Evolutionary conservation across 2,888 invertebrate species (phyloP), one percentile per base, ranked within the genome.

Genomic region (Sacculina carcini): DNA sequence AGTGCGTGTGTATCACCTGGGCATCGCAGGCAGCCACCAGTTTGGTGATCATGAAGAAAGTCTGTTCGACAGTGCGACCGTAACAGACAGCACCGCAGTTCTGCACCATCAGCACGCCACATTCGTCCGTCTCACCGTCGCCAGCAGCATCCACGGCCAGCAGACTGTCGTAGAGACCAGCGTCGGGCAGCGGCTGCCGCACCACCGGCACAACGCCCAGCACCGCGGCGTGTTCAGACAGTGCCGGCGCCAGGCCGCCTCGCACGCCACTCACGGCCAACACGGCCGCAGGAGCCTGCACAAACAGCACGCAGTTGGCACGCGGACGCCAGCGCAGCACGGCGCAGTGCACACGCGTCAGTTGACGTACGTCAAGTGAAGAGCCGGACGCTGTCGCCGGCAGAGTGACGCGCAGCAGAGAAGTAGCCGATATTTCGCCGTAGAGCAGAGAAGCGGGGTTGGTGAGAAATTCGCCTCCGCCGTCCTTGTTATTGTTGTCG

Each of bases 271-370:
- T 90, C 53, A 79, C 80, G 57, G 90, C 89, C 48, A 89, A 79
- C 56, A 86, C 86, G n/a, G n/a, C n/a, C 14, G 42, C 16, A 26
- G 42, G 16, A 59, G 85, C 81, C 62, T 89, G 87, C 60, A 96
- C 75, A 70, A 96, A 94, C 60, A 98, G 77, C 66, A 96, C 81
- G 69, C 92, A 92, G 62, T 83, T 83, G 60, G 96, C 77, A 69
- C 98, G 96, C 26, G 94, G 96, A 53, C 96, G 77, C 16, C 89
- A 85, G 51, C 87, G 82, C 70, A 98, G 96, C 62, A 99, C 85
- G n/a, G n/a, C n/a, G n/a, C n/a, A n/a, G n/a, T n/a, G n/a, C n/a
- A n/a, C n/a, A n/a, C n/a, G n/a, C n/a, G n/a, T n/a, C n/a, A n/a
- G n/a, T n/a, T n/a, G n/a, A n/a, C n/a, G n/a, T n/a, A n/a, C n/a